Evolutionary conservation across 2,888 invertebrate species (phyloP).

Genomic region (Drosophila quasianomalipes): DNA sequence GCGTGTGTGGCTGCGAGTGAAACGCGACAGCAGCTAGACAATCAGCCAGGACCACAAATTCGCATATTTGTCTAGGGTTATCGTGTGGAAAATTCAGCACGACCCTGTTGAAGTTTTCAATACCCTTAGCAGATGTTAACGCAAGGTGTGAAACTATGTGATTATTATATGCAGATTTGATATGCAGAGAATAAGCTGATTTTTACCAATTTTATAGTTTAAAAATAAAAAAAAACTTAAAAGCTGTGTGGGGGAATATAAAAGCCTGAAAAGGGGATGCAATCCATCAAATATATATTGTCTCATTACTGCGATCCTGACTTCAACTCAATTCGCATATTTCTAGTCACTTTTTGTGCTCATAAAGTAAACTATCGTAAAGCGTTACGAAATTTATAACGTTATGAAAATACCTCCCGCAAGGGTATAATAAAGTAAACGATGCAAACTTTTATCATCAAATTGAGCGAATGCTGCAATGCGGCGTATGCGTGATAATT

Average conservation of each 20-base stretch:
- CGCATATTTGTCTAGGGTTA: conserved; percentile 48
- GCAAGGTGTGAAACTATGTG: background rate
- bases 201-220: background rate
- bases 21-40: conserved; percentile 5
- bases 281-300: background rate
- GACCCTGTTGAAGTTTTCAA: background rate
- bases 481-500: conserved; percentile 52
- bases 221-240: background rate
- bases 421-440: conserved; percentile 23
- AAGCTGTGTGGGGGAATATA: background rate
- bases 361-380: background rate
- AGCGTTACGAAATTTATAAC: background rate
- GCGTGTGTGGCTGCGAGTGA: conserved; percentile 9
- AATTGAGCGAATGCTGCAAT: conserved; percentile 39
- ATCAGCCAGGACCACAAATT: conserved; percentile 19
- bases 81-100: conserved; percentile 23
- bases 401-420: background rate
- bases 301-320: background rate
- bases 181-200: background rate
- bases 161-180: background rate
- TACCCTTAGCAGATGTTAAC: background rate
- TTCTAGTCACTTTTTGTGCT: background rate
- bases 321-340: background rate
- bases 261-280: background rate
- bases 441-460: conserved; percentile 61